Evolutionary conservation across 2,888 invertebrate genomes (phyloP), one percentile per base, ranked within the genome.

Genomic region (Ferrisia virgata): DNA sequence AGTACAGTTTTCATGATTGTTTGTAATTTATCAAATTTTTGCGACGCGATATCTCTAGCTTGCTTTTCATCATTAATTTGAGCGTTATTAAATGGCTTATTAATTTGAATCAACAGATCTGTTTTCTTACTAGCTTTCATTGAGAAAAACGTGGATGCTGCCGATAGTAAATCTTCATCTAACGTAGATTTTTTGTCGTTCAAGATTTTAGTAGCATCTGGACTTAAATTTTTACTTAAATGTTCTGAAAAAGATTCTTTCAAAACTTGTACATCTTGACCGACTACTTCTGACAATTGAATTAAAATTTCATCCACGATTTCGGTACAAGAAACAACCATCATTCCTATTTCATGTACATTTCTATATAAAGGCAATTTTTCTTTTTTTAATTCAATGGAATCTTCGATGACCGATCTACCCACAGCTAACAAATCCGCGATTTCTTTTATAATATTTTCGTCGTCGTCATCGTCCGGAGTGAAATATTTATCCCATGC

Each of bases 1-100:
- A 53, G 53, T 33, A 80, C 31, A 9, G 22, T 80, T 18, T 31
- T 47, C 31, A 80, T 80, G 31, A 80, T 53, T 0, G 25, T 28
- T 33, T 80, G 43, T 33, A 80, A 80, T 80, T 47, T 31, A 47
- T 43, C n/a, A 53, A 80, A 80, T 47, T 80, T 53, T 9, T 80
- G 11, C 0, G 53, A 11, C 1, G 53, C 53, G 8, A 80, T 53
- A 4, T 80, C 47, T 15, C 33, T 80, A 47, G 47, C 53, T 18
- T 47, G 3, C 31, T 43, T 53, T 28, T 47, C 47, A 11, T 43
- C 31, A 4, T 43, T 15, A 18, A 31, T 31, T 31, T 53, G 80
- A 25, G 18, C 11, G 33, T 53, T 31, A 33, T n/a, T 31, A 53
- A 80, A 80, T 33, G 53, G 31, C 11, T 33, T 33, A 31, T 80